Conservation (phyloP, 2,797 vertebrate species). For the Aeoliscus strigatus region DNA sequence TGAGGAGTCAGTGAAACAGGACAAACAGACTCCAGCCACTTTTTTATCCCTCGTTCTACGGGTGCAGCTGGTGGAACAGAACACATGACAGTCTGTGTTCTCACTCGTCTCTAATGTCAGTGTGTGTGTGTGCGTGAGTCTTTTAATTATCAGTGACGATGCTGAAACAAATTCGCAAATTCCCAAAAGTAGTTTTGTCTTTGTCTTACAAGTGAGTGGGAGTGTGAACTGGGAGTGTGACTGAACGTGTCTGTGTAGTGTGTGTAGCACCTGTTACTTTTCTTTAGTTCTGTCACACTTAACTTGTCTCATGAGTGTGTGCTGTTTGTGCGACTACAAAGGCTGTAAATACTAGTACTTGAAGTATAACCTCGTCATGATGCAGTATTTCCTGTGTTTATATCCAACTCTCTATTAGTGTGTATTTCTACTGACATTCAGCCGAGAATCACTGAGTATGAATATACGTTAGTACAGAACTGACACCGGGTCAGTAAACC, state of each 20-base stretch:
- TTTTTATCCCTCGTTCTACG: background rate
- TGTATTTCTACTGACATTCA: no score
- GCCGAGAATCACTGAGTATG: no score
- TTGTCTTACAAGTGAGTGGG: slow-evolving; percentile 49
- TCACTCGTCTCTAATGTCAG: background rate
- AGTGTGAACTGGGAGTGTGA: slow-evolving; percentile 49
- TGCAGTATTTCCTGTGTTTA: no score
- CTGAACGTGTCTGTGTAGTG: slow-evolving; percentile 53
- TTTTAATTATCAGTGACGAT: slow-evolving; percentile 20
- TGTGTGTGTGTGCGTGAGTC: slow-evolving; percentile 3
- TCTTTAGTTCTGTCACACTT: background rate
- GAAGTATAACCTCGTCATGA: no score
- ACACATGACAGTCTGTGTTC: no score
- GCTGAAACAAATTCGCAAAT: slow-evolving; percentile 21
- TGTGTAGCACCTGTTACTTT: background rate
- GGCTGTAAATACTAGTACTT: no score
- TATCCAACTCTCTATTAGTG: no score
- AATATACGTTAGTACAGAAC: no score
- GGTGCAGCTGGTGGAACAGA: slow-evolving; percentile 4
- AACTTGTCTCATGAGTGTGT: no score
- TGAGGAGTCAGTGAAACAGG: slow-evolving; percentile 34
- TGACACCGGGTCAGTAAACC: no score
- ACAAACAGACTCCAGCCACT: slow-evolving; percentile 17
- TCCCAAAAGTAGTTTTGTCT: slow-evolving; percentile 40
- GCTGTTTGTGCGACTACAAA: no score